Conservation (phyloP, 2,797 vertebrate species). For the Argentina silus region DNA sequence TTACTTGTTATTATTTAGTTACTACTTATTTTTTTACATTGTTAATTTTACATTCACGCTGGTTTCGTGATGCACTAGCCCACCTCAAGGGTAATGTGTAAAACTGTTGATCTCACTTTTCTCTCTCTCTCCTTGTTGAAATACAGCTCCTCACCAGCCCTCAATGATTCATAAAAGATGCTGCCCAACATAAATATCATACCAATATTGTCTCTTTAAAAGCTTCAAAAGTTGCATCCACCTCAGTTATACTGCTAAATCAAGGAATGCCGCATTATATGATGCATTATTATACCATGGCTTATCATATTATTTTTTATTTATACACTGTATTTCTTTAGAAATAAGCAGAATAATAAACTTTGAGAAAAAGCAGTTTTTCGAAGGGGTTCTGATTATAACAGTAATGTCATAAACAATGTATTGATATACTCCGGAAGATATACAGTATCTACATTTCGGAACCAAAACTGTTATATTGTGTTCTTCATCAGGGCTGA, state of each 20-base stretch:
- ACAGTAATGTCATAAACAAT: too few species aligned
- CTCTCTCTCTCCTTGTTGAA: slow-evolving; percentile 50
- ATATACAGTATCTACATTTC: too few species aligned
- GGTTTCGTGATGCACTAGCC: slow-evolving; percentile 25
- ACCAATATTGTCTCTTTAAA: slow-evolving; percentile 57
- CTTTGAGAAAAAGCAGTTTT: too few species aligned
- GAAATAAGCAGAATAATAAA: too few species aligned
- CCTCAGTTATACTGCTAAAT: slow-evolving; percentile 41
- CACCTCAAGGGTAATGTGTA: slow-evolving; percentile 49
- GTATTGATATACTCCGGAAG: too few species aligned
- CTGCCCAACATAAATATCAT: slow-evolving; percentile 56
- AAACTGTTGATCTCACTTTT: slow-evolving; percentile 52
- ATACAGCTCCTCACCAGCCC: slow-evolving; percentile 52
- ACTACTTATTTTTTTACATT: neutral
- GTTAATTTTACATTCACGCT: neutral
- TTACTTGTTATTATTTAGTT: neutral
- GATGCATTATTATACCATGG: too few species aligned
- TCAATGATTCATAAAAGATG: slow-evolving; percentile 54
- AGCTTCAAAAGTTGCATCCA: slow-evolving; percentile 54
- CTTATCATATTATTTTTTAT: too few species aligned
- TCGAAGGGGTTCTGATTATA: too few species aligned
- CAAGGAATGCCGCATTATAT: neutral
- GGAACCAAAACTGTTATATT: too few species aligned
- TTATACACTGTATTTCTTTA: too few species aligned
- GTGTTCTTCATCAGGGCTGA: too few species aligned